Evolutionary conservation across 2,888 invertebrate genomes (phyloP), one percentile per base, ranked within the genome.

Genomic region (Cheilosia variabilis): DNA sequence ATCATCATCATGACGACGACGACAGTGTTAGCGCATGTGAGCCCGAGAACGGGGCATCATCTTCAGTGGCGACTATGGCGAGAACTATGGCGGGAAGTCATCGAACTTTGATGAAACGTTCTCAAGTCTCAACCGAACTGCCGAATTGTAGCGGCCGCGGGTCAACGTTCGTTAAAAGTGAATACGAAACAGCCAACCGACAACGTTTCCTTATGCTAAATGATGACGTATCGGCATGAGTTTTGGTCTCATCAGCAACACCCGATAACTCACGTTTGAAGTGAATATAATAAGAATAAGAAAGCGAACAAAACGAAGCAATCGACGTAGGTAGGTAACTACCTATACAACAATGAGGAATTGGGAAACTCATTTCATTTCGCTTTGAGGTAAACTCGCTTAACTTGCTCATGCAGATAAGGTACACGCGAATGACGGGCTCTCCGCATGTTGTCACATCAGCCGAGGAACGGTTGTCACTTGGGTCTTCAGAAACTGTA

Each of bases 121-220:
- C 53, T 43, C 43, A 80, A 66, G 27, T 66, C 53, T 37, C 34
- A 80, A 66, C 60, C 62, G 66, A 37, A 13, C 71, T 27, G 65
- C 69, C 76, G 80, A 84, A 75, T 62, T 80, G 65, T 79, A 52
- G 17, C 31, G n/a, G 5, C 63, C 19, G 50, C 27, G 19, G 84
- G 75, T 86, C 80, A 80, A 71, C 7, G 76, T 65, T 72, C 84
- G 84, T 45, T 86, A 86, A 86, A 86, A 86, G 84, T 86, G 84
- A 86, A 86, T 86, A 86, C 84, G 75, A 86, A n/a, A 17, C 27
- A 7, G 41, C 31, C 27, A 53, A 53, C 53, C 27, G 17, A 19
- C 10, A 22, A 50, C 50, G 82, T 72, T 83, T 83, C 71, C 77
- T 78, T 43, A 55, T 83, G 78, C 66, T 66, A 78, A 83, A 83